phyloP scores from a whole-genome alignment of 1,140 invertebrate species.

The Formica selysi region DNA sequence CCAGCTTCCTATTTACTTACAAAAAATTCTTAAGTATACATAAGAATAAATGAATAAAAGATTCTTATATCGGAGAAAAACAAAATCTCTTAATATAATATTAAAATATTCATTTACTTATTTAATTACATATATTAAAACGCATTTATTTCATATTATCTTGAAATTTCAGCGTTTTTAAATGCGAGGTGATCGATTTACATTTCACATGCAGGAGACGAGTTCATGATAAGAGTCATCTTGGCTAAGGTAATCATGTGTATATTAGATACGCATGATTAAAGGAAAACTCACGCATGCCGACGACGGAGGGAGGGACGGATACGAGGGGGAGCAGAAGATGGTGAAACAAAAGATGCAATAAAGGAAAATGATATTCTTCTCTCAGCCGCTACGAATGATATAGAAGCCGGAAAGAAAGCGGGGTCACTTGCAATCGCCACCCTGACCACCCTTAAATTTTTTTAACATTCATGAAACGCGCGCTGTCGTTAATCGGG shows the following conservation, averaged over 20 bases:
- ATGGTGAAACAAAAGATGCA: conserved; percentile 33
- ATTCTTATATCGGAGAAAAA: neutral
- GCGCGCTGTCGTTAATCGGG: conserved; percentile 59
- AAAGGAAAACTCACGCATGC: conserved; percentile 26
- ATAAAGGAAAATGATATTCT: conserved; percentile 43
- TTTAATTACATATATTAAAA: neutral
- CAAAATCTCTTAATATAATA: neutral
- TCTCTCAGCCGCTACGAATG: conserved; percentile 24
- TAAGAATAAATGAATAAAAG: neutral
- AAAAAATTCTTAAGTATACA: neutral
- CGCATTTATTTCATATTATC: neutral
- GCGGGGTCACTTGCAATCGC: conserved; percentile 18
- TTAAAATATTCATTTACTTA: neutral
- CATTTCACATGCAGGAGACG: neutral
- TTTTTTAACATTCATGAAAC: conserved; percentile 53
- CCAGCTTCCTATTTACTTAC: neutral
- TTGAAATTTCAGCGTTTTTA: neutral
- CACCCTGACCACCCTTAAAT: neutral
- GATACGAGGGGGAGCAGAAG: neutral
- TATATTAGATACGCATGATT: conserved; percentile 22
- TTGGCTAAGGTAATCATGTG: conserved; percentile 11
- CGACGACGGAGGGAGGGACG: neutral
- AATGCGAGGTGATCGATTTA: neutral
- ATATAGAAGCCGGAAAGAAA: conserved; percentile 15
- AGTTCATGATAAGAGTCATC: conserved; percentile 18